phyloP scores from a whole-genome alignment of 1,140 invertebrate species.

The Steinernema khuongi region DNA sequence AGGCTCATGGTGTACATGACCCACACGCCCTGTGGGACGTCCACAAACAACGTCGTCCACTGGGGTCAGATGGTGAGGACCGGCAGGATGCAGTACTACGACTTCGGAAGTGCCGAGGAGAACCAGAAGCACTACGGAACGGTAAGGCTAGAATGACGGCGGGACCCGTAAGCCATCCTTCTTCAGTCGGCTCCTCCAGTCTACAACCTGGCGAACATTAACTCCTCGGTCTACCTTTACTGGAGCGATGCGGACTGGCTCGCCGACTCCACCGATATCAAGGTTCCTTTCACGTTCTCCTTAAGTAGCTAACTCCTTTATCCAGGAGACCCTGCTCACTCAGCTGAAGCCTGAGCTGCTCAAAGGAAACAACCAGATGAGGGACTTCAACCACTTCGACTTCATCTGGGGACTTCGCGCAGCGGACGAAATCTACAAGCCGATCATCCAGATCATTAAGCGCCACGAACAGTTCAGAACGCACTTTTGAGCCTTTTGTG shows the following conservation, averaged over 20 bases:
- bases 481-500: too few relatives aligned
- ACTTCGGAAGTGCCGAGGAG: slow-evolving; percentile 11
- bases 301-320: slow-evolving; percentile 1
- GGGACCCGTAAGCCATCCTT: neutral
- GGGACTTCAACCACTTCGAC: slow-evolving; percentile 50
- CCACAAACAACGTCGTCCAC: slow-evolving; percentile 32
- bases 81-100: slow-evolving; percentile 12
- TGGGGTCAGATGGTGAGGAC: slow-evolving; percentile 28
- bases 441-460: slow-evolving; percentile 39
- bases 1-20: slow-evolving; percentile 29
- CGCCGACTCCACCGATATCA: slow-evolving; percentile 46
- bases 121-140: slow-evolving; percentile 6
- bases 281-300: slow-evolving; percentile 20
- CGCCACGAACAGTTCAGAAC: neutral
- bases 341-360: slow-evolving; percentile 30
- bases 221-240: slow-evolving; percentile 46
- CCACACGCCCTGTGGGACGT: slow-evolving; percentile 36
- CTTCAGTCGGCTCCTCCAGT: slow-evolving; percentile 44
- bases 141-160: neutral
- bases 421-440: slow-evolving; percentile 44
- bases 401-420: slow-evolving; percentile 51
- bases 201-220: slow-evolving; percentile 46
- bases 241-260: slow-evolving; percentile 49
- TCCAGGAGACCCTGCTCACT: slow-evolving; percentile 38
- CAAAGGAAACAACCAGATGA: slow-evolving; percentile 27